phyloP scores from a whole-genome alignment of 2,797 vertebrate species.

The Sebastes steindachneri region DNA sequence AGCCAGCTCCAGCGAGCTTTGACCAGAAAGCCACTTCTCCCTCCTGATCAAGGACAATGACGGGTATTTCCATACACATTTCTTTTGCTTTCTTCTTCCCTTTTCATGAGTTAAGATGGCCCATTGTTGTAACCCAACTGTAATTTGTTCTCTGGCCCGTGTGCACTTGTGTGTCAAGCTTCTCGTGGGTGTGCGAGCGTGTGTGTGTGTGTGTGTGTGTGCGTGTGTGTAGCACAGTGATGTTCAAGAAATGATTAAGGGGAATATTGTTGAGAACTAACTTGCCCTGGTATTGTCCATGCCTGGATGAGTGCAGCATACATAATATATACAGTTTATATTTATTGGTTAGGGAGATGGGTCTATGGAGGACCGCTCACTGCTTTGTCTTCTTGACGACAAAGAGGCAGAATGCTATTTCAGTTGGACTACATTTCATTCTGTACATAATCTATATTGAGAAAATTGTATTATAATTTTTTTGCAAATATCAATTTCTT shows the following conservation, averaged over 20 bases:
- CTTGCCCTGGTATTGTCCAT: conserved; percentile 73
- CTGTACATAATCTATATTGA: conserved; percentile 86
- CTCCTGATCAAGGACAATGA: conserved; percentile 74
- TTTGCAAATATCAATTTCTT: conserved; percentile 84
- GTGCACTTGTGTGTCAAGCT: conserved; percentile 79
- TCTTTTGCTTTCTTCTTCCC: conserved; percentile 58
- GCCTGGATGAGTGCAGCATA: conserved; percentile 78
- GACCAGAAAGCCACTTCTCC: conserved; percentile 75
- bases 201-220: conserved; percentile 52
- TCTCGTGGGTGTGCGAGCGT: conserved; percentile 63
- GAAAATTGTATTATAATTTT: conserved; percentile 86
- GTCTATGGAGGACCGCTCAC: conserved; percentile 55
- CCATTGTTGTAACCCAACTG: conserved; percentile 76
- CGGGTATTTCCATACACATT: conserved; percentile 74
- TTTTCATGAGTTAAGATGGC: conserved; percentile 59
- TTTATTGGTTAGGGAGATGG: conserved; percentile 80
- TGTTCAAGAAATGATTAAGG: conserved; percentile 78
- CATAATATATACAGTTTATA: conserved; percentile 85
- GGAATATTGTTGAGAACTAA: conserved; percentile 75
- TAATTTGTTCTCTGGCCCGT: conserved; percentile 78
- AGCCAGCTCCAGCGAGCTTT: conserved; percentile 64
- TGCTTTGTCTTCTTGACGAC: conserved; percentile 69
- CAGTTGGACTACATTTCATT: conserved; percentile 78
- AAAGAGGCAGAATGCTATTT: conserved; percentile 72
- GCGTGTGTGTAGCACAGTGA: conserved; percentile 70